Base-by-base conservation (phyloP, 2,113 vertebrate genomes). In the Sterrhoptilus dennistouni region DNA sequence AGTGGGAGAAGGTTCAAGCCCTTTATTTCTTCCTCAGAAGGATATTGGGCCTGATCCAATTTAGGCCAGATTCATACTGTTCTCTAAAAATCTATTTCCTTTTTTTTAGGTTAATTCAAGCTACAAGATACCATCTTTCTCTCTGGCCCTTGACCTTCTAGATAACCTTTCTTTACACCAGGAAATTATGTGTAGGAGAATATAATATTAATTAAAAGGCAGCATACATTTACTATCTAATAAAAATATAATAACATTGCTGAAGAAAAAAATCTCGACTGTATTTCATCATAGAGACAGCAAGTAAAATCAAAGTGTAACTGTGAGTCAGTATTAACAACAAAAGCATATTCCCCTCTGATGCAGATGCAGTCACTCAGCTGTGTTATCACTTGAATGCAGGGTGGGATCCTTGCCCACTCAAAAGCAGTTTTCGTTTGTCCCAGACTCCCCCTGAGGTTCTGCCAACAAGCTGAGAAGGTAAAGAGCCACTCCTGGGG, bases 1-100 rank as follows among this genome's bases (percentile, higher is more conserved):
- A 88, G 88, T 90, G 47, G 95, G 90, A 96, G 82, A 91, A 93
- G 75, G 92, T 96, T 95, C 92, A 92, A 96, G 85, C 28, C 68
- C 64, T 95, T 93, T 94, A 93, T 93, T 96, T 92, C 90, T 86
- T 93, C 71, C 76, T 95, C 54, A 83, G 68, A 94, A 92, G 63
- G 35, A 75, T 90, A 90, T 47, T 77, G 66, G 95, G 66, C 28
- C 75, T 90, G 71, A 80, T 96, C 60, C 95, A 95, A 70, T 77
- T 88, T 79, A 95, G 91, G 59, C 71, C 93, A 85, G 42, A 59
- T 38, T 93, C 92, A 90, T 64, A 93, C 38, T 83, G 59, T 90
- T 92, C 54, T 77, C 87, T 80, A 86, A 90, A 96, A 95, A 70
- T 69, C 90, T 90, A 83, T 84, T 91, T 90, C 52, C 25, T 14